Conservation (phyloP, 2,113 vertebrate genomes). For the Nyctibius bracteatus region DNA sequence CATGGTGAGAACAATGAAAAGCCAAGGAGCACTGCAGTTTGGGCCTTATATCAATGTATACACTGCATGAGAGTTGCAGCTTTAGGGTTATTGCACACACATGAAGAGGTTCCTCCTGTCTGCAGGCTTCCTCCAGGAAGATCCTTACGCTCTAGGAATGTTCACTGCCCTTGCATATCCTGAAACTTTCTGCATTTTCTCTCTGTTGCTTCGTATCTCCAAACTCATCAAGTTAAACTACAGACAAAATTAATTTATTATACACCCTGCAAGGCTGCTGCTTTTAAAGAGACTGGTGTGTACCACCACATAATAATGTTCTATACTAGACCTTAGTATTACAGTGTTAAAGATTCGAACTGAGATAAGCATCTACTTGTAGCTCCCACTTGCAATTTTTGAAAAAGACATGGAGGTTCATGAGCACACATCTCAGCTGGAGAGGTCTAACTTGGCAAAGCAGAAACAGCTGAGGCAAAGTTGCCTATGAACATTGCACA, state of each 20-base stretch:
- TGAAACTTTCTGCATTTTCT: not conserved
- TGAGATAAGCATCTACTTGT: not conserved
- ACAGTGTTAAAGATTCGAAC: not conserved
- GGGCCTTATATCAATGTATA: not conserved
- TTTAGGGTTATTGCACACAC: not conserved
- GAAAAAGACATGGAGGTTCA: not conserved
- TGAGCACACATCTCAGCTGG: not conserved
- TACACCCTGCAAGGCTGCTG: not conserved
- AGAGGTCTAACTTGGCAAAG: not conserved
- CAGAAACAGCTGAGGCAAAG: not conserved
- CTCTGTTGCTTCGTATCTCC: not conserved
- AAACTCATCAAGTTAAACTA: not conserved
- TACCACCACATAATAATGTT: not conserved
- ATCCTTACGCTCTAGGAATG: not conserved
- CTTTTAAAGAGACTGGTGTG: not conserved
- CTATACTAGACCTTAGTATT: not conserved
- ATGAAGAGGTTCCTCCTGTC: not conserved
- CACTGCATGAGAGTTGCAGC: not conserved
- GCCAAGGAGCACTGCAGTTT: not conserved
- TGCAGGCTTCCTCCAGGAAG: not conserved
- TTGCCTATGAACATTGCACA: not conserved
- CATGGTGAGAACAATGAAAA: not conserved
- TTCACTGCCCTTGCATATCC: not conserved
- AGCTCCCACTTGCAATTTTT: not conserved
- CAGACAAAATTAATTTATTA: not conserved